A percentile compares a stretch with the other conserved stretches of the same genome.
These are phyloP conservation scores for Tiaroga cobitis DNA, from an alignment of 2,797 vertebrate genomes.

Conservation along the genomic window DNA sequence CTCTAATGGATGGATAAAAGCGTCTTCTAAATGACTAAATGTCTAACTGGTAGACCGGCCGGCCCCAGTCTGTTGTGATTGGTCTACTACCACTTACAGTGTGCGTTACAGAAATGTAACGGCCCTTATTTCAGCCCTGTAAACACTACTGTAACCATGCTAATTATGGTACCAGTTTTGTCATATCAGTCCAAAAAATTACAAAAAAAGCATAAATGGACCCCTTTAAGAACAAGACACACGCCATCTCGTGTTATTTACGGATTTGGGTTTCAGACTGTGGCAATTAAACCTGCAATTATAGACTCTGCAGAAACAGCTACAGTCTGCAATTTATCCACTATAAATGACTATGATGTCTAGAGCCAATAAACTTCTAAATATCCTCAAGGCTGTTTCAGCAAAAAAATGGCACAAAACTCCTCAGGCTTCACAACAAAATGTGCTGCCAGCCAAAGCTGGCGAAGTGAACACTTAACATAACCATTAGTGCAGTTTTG, in stretches of 20 bases:
- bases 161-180: neutral
- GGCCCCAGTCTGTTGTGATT: neutral
- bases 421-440: slow-evolving; percentile 28
- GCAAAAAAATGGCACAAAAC: slow-evolving; percentile 38
- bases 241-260: neutral
- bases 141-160: neutral
- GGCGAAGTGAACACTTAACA: slow-evolving; percentile 26
- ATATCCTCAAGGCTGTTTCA: slow-evolving; percentile 33
- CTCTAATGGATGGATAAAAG: no score
- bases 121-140: neutral
- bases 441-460: slow-evolving; percentile 32
- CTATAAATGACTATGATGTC: slow-evolving; percentile 29
- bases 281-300: slow-evolving; percentile 31
- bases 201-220: neutral
- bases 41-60: neutral
- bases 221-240: slow-evolving; percentile 2
- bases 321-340: neutral
- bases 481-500: slow-evolving; percentile 50
- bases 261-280: neutral
- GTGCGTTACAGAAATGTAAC: neutral
- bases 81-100: neutral
- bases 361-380: slow-evolving; percentile 36
- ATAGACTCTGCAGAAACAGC: slow-evolving; percentile 25
- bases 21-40: no score
- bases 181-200: neutral